Base-by-base conservation (phyloP, 2,797 vertebrate species). In the Phataginus tetradactyla region DNA sequence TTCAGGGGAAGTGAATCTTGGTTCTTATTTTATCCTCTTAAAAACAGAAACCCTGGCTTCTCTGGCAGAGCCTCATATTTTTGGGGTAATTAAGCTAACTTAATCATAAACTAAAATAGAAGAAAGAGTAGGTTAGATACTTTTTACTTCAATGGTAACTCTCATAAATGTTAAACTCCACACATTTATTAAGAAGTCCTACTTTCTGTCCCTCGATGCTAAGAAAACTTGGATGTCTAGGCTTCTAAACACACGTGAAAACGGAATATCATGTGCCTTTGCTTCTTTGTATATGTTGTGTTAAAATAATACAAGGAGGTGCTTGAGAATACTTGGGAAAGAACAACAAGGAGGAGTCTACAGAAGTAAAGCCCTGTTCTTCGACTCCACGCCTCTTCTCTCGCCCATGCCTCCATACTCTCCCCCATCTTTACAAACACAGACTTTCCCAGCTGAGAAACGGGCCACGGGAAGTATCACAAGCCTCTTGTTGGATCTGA, bases 1-100 rank as follows among this genome's bases (percentile, higher is more conserved):
- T 95, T 97, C 81, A 71, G 80, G 85, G 94, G 89, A 94, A 97
- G 97, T 68, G 94, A 94, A 96, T 97, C 96, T 94, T 88, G 75
- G 79, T 97, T 95, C 94, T 96, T 94, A 91, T 86, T 97, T 96
- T 96, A 95, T 95, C 92, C 95, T 96, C 96, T 95, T 95, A 84
- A 96, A 95, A 96, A 90, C 88, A 95, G 83, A 95, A 90, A 96
- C 85, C 93, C 83, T 94, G 86, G 89, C 83, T 97, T 90, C 92
- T 96, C 91, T 89, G 68, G 66, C 64, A 74, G 91, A 77, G 29
- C 86, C 79, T 94, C 84, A 55, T 55, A 78, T 63, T 81, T 81
- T 69, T 13, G 49, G 71, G 57, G 37, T 85, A 96, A 96, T 96
- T 96, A 95, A 93, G 93, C 89, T 94, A 97, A 96, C 20, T 29